Base-by-base conservation (phyloP, 2,113 vertebrate genomes). In the Mesembrinibis cayennensis region DNA sequence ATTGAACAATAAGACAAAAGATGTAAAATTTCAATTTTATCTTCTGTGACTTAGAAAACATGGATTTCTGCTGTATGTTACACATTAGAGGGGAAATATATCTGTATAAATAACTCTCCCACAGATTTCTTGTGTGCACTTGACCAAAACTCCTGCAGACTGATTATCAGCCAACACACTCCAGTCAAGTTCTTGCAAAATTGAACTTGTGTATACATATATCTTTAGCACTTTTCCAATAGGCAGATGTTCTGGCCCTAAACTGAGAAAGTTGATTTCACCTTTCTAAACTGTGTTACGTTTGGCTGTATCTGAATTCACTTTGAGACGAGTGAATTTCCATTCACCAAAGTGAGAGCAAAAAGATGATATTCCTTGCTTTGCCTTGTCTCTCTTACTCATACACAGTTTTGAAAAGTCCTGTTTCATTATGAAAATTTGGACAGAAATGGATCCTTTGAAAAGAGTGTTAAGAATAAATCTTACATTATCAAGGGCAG, bases 401-500 rank as follows among this genome's bases (percentile, higher is more conserved):
- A 79, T 58, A n/a, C 5, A 65, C 9, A 44, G 34, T 81, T 96
- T 94, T 76, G 30, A 82, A 88, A 94, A 91, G 6, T 83, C 63
- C 32, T 77, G 30, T 84, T 80, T 82, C 67, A 44, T 93, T 95
- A 93, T 3, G 22, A 96, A 96, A 94, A 96, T 93, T 95, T 92
- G 76, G 67, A 62, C n/a, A 97, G 82, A 94, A 96, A 95, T 38
- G n/a, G 21, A 87, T 77, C 29, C 52, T 95, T 96, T 85, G 92
- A 83, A 92, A 95, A 80, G 83, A 95, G 92, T 42, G 82, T 92
- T 84, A 95, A 87, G 76, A 96, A 87, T 90, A 95, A 95, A 87
- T 93, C 88, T 81, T 78, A 92, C 5, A 13, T 94, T 96, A 94
- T 96, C 78, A 90, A 97, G 94, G 82, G 95, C 92, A 95, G 79